Conservation (phyloP, 1,140 invertebrate genomes). For the Aphis craccivora region DNA sequence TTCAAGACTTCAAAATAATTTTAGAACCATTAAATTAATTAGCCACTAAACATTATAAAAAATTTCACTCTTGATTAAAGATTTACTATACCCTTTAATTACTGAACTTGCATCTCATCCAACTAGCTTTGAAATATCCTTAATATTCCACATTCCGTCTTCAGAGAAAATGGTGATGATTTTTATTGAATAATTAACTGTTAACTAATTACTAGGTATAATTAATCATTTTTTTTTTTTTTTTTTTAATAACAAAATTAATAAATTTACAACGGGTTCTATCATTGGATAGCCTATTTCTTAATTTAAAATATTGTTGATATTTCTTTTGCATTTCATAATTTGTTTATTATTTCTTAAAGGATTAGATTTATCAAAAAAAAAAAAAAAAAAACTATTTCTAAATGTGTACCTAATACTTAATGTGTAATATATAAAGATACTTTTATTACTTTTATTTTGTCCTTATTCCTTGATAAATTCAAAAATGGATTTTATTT, state of each 20-base stretch:
- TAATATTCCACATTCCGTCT: too few species aligned
- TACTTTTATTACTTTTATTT: not conserved
- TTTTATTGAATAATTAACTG: too few species aligned
- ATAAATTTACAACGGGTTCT: not conserved
- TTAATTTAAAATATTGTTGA: not conserved
- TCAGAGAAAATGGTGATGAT: too few species aligned
- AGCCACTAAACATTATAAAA: not conserved
- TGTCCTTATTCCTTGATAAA: not conserved
- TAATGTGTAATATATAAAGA: not conserved
- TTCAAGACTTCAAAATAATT: not conserved
- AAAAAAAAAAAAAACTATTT: not conserved
- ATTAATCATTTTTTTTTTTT: too few species aligned
- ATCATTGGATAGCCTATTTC: not conserved
- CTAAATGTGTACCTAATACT: not conserved
- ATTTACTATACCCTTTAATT: not conserved
- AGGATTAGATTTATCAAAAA: not conserved
- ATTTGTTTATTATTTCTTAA: not conserved
- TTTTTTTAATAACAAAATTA: not conserved
- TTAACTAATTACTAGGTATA: too few species aligned
- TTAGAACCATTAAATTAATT: not conserved
- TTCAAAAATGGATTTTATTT: not conserved
- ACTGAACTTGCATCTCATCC: not conserved
- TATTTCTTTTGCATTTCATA: not conserved
- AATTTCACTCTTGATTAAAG: not conserved
- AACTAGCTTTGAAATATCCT: too few species aligned